Percentiles rank a stretch among this genome's conserved stretches.
phyloP scores from a whole-genome alignment of 1,140 invertebrate species.

The Brachionus paranguensis region DNA sequence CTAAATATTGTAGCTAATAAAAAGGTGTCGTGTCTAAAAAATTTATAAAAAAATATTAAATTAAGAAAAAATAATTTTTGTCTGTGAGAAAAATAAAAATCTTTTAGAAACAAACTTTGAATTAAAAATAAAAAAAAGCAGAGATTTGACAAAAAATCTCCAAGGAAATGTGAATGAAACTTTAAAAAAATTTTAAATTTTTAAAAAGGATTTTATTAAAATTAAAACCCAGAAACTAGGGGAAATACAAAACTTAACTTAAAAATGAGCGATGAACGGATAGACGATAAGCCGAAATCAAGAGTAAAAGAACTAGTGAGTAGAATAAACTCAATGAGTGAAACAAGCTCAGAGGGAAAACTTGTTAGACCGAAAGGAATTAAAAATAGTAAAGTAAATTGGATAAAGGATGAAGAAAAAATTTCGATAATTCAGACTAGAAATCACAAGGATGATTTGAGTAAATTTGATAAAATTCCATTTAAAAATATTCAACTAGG shows the following conservation, averaged over 20 bases:
- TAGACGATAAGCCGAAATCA: not conserved
- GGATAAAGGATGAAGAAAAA: not conserved
- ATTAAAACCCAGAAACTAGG: not conserved
- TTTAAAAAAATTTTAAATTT: not conserved
- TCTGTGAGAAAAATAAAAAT: not conserved
- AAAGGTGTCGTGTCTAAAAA: too few species aligned
- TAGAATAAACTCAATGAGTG: not conserved
- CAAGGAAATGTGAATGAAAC: not conserved
- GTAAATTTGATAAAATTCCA: not conserved
- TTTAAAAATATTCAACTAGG: not conserved
- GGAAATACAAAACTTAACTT: not conserved
- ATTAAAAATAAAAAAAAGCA: not conserved
- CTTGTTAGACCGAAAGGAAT: not conserved
- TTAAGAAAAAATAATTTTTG: too few species aligned
- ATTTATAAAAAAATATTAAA: too few species aligned
- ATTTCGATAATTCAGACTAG: not conserved
- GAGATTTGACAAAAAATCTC: not conserved
- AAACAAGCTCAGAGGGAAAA: not conserved
- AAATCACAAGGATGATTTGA: not conserved
- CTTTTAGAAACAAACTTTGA: not conserved
- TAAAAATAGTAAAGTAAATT: not conserved
- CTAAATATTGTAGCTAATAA: too few species aligned
- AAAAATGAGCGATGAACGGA: not conserved
- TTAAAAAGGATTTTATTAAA: not conserved
- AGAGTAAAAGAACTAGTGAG: not conserved